Evolutionary conservation across 2,888 invertebrate genomes (phyloP).

Genomic region (Therioaphis trifolii): DNA sequence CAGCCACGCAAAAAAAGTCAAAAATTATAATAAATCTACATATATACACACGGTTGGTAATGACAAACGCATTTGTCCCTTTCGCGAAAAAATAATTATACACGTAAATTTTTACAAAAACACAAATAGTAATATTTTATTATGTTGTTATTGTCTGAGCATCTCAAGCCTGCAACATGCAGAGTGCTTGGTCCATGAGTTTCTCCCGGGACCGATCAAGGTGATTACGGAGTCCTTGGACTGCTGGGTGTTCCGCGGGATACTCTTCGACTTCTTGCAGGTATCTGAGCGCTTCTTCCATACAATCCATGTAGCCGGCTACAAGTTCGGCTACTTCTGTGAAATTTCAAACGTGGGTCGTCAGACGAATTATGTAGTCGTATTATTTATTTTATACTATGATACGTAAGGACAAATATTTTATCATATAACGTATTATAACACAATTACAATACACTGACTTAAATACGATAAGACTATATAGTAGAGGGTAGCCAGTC

Average conservation of each 20-base stretch:
- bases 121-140: not conserved
- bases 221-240: conserved; percentile 66
- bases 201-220: conserved; percentile 65
- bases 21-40: conserved; percentile 9
- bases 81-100: not conserved
- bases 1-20: too few relatives aligned
- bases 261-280: conserved; percentile 67
- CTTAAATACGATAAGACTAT: too few relatives aligned
- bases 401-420: too few relatives aligned
- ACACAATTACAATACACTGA: too few relatives aligned
- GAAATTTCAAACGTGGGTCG: not conserved
- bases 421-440: too few relatives aligned
- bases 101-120: conserved; percentile 1
- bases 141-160: not conserved
- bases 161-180: conserved; percentile 50
- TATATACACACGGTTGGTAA: conserved; percentile 30
- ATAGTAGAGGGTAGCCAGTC: too few relatives aligned
- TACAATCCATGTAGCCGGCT: conserved; percentile 68
- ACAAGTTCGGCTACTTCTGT: conserved; percentile 67
- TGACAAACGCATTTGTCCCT: conserved; percentile 39
- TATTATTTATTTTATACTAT: too few relatives aligned
- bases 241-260: conserved; percentile 67
- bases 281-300: conserved; percentile 67
- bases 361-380: not conserved
- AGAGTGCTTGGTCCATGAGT: conserved; percentile 61